Evolutionary conservation across 2,113 vertebrate genomes (phyloP), one percentile per base, ranked within the genome.

Genomic region (Poecile atricapillus): DNA sequence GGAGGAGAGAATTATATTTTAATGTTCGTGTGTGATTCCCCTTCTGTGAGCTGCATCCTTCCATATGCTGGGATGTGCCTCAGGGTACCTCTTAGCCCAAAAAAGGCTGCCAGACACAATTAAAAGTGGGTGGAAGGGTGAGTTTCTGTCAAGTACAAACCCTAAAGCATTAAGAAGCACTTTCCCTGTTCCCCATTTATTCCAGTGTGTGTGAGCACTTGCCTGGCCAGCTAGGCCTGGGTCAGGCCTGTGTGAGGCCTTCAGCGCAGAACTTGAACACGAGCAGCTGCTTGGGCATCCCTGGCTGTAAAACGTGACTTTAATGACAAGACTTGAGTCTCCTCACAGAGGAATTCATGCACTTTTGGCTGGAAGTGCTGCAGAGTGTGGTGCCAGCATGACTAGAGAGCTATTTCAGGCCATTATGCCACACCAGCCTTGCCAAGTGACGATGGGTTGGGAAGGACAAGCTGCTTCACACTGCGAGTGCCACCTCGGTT

Each of bases 401-500:
- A 33, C 44, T 39, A 39, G 11, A 65, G 47, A 39, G 49, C 41
- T 73, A 1, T n/a, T 28, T 46, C 44, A 62, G 82, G 53, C 78
- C 49, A 2, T 35, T 14, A 2, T 37, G 46, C 35, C 84, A 23
- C 82, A 19, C 11, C 64, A 81, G 59, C n/a, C 68, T 35, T 74
- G 92, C 88, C 95, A 89, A 13, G 16, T 59, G 78, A 28, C 3
- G 13, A 64, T 58, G 84, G 74, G 35, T 15, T 58, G 78, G 81
- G 65, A 44, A 4, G 37, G 74, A 69, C 62, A 79, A 46, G 49
- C 69, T 82, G 79, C 85, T 67, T n/a, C 77, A 27, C 22, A 3
- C 73, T 50, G 30, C 0, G 0, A 76, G 25, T 5, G 0, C 68
- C 0, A 0, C 56, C 21, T 69, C 60, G 56, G 59, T 23, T 33